A percentile compares a stretch with the other conserved stretches of the same genome.
These are phyloP conservation scores for Apis dorsata DNA, from an alignment of 1,140 invertebrate species.

Conservation along the genomic window DNA sequence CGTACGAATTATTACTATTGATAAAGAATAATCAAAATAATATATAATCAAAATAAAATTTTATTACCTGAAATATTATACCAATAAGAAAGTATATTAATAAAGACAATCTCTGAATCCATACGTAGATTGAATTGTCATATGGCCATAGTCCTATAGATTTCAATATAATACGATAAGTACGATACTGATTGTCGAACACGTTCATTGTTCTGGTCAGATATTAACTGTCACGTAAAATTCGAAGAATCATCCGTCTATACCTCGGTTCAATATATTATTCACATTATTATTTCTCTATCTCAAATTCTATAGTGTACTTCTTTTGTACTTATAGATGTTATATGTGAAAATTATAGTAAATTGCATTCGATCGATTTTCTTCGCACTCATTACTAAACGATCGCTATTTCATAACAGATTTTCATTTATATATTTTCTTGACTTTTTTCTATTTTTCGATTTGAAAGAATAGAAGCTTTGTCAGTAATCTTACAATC, in stretches of 20 bases:
- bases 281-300: background rate
- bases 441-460: no score
- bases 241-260: background rate
- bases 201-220: slow-evolving; percentile 25
- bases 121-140: background rate
- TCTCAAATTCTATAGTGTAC: background rate
- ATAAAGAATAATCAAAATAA: no score
- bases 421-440: no score
- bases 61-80: background rate
- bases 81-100: no score
- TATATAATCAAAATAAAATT: no score
- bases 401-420: no score
- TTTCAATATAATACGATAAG: slow-evolving; percentile 11
- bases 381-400: background rate
- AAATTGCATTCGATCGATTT: no score
- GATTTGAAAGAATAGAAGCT: no score
- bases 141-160: slow-evolving; percentile 45
- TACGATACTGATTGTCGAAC: background rate
- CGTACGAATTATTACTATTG: no score
- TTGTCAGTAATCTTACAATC: no score
- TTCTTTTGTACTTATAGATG: no score
- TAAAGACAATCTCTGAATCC: slow-evolving; percentile 6
- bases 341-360: background rate
- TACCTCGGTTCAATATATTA: background rate
- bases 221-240: background rate